phyloP scores from a whole-genome alignment of 2,113 vertebrate species.

The Hyperopisus bebe region DNA sequence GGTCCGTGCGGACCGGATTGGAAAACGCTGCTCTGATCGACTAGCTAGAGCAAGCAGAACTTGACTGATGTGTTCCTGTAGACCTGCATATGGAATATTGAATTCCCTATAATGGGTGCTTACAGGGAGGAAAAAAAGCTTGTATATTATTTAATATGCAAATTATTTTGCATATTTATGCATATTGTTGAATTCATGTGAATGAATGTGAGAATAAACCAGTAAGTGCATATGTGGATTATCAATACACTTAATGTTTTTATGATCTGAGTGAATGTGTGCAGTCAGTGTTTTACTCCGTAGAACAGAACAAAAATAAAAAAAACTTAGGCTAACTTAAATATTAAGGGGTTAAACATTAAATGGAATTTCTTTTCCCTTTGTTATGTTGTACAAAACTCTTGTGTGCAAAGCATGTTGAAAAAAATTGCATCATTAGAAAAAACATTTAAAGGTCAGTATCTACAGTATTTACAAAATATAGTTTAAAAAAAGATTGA shows the following conservation, averaged over 20 bases:
- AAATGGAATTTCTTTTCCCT: slow-evolving; percentile 22
- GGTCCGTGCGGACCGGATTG: not conserved
- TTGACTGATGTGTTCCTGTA: not conserved
- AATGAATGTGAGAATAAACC: slow-evolving; percentile 14
- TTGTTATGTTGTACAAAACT: slow-evolving; percentile 25
- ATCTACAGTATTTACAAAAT: slow-evolving; percentile 8
- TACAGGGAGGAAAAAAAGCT: not conserved
- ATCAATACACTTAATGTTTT: slow-evolving; percentile 6
- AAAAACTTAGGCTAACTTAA: slow-evolving; percentile 23
- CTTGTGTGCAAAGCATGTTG: slow-evolving; percentile 39
- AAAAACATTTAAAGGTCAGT: slow-evolving; percentile 6
- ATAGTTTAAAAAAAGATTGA: slow-evolving; percentile 38
- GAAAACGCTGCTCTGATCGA: not conserved
- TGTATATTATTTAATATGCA: slow-evolving; percentile 3
- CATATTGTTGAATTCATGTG: slow-evolving; percentile 8
- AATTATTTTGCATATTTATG: slow-evolving; percentile 12
- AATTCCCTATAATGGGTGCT: not conserved
- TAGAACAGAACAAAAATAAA: not conserved
- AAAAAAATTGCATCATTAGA: slow-evolving; percentile 52
- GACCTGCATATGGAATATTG: not conserved
- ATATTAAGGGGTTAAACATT: slow-evolving; percentile 31
- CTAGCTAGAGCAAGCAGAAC: not conserved
- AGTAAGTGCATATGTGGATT: slow-evolving; percentile 1
- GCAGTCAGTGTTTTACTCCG: slow-evolving; percentile 6
- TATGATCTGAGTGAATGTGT: slow-evolving; percentile 4